Base-by-base conservation (phyloP, 2,888 invertebrate species). In the Idaea straminata region DNA sequence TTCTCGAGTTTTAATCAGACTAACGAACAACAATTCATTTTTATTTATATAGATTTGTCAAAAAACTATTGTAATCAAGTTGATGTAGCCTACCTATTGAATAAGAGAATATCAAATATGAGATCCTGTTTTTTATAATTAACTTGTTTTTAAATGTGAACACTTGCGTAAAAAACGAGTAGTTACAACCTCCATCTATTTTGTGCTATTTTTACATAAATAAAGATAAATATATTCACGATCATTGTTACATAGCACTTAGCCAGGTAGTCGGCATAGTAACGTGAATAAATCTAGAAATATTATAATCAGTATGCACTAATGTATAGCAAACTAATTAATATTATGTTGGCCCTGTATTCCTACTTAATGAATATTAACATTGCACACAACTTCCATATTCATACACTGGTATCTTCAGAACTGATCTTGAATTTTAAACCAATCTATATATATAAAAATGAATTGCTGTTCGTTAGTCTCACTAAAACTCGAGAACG, bases 311-410 rank as follows among this genome's bases (percentile, higher is more conserved):
- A 3, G 6, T 47, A 47, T 47, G 47, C 47, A 47, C 47, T 47
- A 47, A 58, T 58, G 58, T 58, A 58, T 15, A 58, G 15, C 58
- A 16, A 58, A 5, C 15, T 58, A 58, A 58, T 58, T 58, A 58
- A 58, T 58, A 58, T 58, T 15, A 15, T 58, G 58, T 58, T 16
- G 58, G 58, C 58, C 6, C 15, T 58, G 15, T 15, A 16, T 15
- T 15, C 3, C 58, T 58, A 15, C 58, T 16, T 58, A 58, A 16
- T 58, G 58, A 58, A 58, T 58, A 58, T 16, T 58, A 58, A 58
- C 15, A 58, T 13, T 58, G 58, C 58, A 15, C 15, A 15, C 58
- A 16, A 16, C 7, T 58, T 58, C 15, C 6, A 15, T 58, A 58
- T 58, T 58, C 58, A 58, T 58, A 6, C 38, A 38, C n/a, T 5